Percentiles rank a stretch among this genome's conserved stretches.
Evolutionary conservation across 2,888 invertebrate species (phyloP).

Genomic region (Serrognathus titanus): DNA sequence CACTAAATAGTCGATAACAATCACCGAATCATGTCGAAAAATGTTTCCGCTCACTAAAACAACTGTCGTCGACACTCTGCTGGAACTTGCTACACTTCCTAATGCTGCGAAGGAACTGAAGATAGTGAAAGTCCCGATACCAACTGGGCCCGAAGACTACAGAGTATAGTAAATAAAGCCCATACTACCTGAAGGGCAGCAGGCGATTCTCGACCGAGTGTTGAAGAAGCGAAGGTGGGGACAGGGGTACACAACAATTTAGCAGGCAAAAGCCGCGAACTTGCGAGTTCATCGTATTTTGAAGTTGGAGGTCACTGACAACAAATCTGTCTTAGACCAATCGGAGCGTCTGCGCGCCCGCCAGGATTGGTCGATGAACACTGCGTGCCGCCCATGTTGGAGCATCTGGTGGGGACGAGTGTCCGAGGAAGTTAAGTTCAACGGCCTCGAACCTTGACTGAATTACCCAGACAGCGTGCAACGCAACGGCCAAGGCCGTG

Average conservation of each 20-base stretch:
- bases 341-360: slow-evolving; percentile 47
- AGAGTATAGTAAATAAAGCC: slow-evolving; percentile 48
- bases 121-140: slow-evolving; percentile 51
- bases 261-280: slow-evolving; percentile 55
- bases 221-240: slow-evolving; percentile 43
- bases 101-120: slow-evolving; percentile 44
- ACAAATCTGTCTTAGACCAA: slow-evolving; percentile 49
- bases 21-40: background rate
- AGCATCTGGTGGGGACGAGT: slow-evolving; percentile 34
- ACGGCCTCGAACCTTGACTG: slow-evolving; percentile 84
- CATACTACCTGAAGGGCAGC: slow-evolving; percentile 48
- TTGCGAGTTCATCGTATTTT: slow-evolving; percentile 71
- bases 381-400: slow-evolving; percentile 42
- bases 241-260: slow-evolving; percentile 51
- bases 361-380: slow-evolving; percentile 38
- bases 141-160: slow-evolving; percentile 46
- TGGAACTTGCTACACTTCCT: slow-evolving; percentile 21
- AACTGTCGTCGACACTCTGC: background rate
- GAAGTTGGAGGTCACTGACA: slow-evolving; percentile 84
- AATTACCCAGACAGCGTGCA: slow-evolving; percentile 66
- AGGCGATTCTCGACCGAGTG: slow-evolving; percentile 42
- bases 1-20: background rate
- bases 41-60: background rate
- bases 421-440: slow-evolving; percentile 59
- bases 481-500: slow-evolving; percentile 44